phyloP scores from a whole-genome alignment of 2,113 vertebrate species.

The Suricata suricatta region DNA sequence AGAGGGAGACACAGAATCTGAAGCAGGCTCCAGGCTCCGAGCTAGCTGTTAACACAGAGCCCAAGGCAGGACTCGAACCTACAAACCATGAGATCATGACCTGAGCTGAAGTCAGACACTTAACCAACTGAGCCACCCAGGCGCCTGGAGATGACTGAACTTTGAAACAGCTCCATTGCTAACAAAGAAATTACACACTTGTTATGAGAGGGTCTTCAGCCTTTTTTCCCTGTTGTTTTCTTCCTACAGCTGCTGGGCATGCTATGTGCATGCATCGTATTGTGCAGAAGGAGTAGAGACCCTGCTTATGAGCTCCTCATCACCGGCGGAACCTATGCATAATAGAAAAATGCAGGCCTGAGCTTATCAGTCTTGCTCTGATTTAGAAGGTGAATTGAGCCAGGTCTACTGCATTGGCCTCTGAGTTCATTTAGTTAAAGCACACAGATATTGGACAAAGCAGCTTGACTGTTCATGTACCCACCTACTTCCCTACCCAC shows the following conservation, averaged over 20 bases:
- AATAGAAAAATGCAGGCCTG: constrained; percentile 69
- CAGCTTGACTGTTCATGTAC: constrained; percentile 76
- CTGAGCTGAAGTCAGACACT: no score
- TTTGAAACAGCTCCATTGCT: neutral
- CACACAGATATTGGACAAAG: constrained; percentile 86
- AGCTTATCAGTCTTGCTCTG: constrained; percentile 75
- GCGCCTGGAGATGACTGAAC: neutral
- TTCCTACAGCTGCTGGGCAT: constrained; percentile 93
- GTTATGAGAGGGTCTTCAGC: neutral
- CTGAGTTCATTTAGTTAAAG: constrained; percentile 81
- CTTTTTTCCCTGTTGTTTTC: constrained; percentile 18
- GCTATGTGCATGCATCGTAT: constrained; percentile 93
- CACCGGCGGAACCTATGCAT: constrained; percentile 92
- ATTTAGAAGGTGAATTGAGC: constrained; percentile 76
- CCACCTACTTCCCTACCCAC: constrained; percentile 69
- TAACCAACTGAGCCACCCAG: no score
- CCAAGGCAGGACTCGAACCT: no score
- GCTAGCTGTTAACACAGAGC: no score
- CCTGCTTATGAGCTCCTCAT: constrained; percentile 96
- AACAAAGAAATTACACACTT: neutral
- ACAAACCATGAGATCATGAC: no score
- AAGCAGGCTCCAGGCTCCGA: no score
- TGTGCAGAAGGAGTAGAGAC: constrained; percentile 93
- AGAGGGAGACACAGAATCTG: no score
- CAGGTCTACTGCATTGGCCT: constrained; percentile 78